Conservation (phyloP, 2,888 invertebrate genomes). For the Nomada goodeniana region DNA sequence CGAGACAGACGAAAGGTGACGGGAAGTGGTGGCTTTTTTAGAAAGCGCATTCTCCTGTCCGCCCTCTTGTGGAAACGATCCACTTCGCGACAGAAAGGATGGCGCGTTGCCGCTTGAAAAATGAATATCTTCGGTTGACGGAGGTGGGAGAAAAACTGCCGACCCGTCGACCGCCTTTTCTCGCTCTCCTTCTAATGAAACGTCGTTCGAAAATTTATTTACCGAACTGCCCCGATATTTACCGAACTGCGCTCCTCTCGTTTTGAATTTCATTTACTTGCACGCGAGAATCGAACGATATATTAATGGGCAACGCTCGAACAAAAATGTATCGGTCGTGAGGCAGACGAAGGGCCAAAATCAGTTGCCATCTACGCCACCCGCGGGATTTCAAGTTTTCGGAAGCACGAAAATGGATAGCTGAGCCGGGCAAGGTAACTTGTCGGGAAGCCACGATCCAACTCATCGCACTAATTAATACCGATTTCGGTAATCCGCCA, state of each 20-base stretch:
- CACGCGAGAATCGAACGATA: not conserved
- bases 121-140: slow-evolving; percentile 63
- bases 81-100: slow-evolving; percentile 65
- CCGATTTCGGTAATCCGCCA: slow-evolving; percentile 60
- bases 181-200: slow-evolving; percentile 49
- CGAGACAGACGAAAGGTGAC: slow-evolving; percentile 65
- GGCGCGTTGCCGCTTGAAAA: slow-evolving; percentile 69
- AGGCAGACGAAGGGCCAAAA: slow-evolving; percentile 23
- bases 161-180: slow-evolving; percentile 6
- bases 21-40: slow-evolving; percentile 70
- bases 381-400: slow-evolving; percentile 65
- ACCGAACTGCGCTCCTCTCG: not conserved
- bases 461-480: slow-evolving; percentile 67
- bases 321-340: slow-evolving; percentile 18
- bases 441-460: slow-evolving; percentile 41
- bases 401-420: slow-evolving; percentile 68
- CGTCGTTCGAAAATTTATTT: slow-evolving; percentile 57
- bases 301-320: slow-evolving; percentile 45
- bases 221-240: not conserved
- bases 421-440: slow-evolving; percentile 60
- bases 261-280: not conserved
- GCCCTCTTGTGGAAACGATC: slow-evolving; percentile 60
- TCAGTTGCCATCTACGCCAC: slow-evolving; percentile 48
- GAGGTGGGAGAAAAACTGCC: not conserved
- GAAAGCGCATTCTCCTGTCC: slow-evolving; percentile 65